These are phyloP conservation scores for Mirza zaza DNA, from an alignment of 2,113 vertebrate genomes.

Conservation along the genomic window DNA sequence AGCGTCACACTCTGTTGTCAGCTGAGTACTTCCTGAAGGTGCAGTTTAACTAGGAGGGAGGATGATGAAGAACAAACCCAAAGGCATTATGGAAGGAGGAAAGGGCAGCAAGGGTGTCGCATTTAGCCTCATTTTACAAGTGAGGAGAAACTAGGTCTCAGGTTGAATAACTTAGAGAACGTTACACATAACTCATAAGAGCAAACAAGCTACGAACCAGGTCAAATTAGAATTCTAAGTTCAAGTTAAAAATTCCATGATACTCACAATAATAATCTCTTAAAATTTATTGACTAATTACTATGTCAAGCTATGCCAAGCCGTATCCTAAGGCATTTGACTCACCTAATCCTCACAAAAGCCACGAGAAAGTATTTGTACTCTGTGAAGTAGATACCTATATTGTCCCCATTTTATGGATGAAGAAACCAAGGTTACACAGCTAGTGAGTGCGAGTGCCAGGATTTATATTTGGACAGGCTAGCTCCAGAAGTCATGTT, in stretches of 20 bases:
- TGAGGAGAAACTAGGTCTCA: background rate
- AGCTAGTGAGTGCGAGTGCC: background rate
- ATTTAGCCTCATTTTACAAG: too few relatives aligned
- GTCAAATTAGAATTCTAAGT: constrained; percentile 49
- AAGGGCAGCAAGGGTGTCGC: too few relatives aligned
- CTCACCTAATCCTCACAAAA: background rate
- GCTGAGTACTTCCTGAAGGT: background rate
- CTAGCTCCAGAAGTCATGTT: background rate
- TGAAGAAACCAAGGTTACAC: background rate
- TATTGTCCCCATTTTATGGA: background rate
- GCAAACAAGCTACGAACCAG: rapidly evolving
- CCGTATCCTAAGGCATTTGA: background rate
- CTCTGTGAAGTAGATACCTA: background rate
- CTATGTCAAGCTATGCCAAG: too few relatives aligned
- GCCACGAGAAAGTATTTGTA: background rate
- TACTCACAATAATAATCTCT: background rate
- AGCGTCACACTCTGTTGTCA: background rate
- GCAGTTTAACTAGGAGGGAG: background rate
- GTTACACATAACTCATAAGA: rapidly evolving
- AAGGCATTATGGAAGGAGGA: background rate
- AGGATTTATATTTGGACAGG: background rate
- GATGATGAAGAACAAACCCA: background rate
- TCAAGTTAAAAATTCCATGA: background rate
- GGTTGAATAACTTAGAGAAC: background rate
- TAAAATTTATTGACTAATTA: background rate